Percentiles rank a stretch among this genome's conserved stretches.
phyloP scores from a whole-genome alignment of 2,113 vertebrate species.

The Spermophilus dauricus region DNA sequence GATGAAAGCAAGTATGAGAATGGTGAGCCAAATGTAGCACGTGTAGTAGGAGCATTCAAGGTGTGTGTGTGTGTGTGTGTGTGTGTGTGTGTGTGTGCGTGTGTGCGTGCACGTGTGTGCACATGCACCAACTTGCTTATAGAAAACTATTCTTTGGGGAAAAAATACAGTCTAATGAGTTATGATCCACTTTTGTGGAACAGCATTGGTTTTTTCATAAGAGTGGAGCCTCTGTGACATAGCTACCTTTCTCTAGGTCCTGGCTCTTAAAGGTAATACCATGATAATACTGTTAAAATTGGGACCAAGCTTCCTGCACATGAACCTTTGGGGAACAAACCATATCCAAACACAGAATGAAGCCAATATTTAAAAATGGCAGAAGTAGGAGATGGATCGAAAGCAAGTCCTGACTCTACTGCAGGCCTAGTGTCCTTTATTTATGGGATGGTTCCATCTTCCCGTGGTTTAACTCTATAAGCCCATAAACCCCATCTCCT shows the following conservation, averaged over 20 bases:
- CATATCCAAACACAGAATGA: background rate
- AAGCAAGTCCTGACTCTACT: background rate
- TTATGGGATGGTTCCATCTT: background rate
- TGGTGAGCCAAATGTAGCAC: no score
- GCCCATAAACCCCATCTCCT: background rate
- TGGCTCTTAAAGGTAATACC: background rate
- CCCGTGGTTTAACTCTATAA: background rate
- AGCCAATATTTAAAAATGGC: background rate
- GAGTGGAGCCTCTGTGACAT: background rate
- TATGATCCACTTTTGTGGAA: background rate
- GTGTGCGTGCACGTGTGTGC: no score
- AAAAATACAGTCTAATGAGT: background rate
- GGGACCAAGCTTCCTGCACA: background rate
- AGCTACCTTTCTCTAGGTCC: background rate
- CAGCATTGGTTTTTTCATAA: background rate
- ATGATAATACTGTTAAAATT: background rate
- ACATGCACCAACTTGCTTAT: background rate
- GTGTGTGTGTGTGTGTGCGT: no score
- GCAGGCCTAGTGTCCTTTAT: background rate
- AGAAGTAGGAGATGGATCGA: background rate
- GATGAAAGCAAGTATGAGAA: no score
- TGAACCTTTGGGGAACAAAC: background rate
- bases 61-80: no score
- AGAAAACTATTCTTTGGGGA: background rate
- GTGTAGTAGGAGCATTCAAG: no score